phyloP scores from a whole-genome alignment of 2,113 vertebrate genomes.

The Melanerpes aurifrons region DNA sequence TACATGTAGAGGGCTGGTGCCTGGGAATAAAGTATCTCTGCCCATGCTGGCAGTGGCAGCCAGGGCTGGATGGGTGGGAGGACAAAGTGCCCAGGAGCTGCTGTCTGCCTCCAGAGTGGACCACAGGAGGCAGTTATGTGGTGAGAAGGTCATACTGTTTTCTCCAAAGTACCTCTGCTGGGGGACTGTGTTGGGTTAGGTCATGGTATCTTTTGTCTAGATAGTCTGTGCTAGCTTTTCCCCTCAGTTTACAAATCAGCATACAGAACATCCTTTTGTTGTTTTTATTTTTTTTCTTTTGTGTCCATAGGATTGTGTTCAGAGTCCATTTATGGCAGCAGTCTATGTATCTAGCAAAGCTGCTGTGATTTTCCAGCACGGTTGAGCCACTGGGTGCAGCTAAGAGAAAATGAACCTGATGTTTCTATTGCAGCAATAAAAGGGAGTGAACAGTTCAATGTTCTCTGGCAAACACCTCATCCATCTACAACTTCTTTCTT shows the following conservation, averaged over 20 bases:
- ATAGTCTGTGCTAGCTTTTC: not conserved
- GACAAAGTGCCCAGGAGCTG: not conserved
- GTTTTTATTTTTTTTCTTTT: not conserved
- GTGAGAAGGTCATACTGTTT: not conserved
- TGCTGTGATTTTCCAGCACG: not conserved
- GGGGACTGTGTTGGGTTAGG: rapidly evolving
- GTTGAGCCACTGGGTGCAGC: not conserved
- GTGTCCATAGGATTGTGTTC: not conserved
- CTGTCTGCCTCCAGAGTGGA: not conserved
- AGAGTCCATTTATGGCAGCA: not conserved
- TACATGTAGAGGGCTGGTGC: not conserved
- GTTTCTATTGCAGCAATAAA: not conserved
- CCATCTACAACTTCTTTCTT: not conserved
- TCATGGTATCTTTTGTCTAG: not conserved
- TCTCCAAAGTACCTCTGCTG: not conserved
- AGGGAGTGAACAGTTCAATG: not conserved
- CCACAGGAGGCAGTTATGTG: rapidly evolving
- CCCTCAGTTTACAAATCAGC: not conserved
- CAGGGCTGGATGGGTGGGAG: not conserved
- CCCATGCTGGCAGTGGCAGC: rapidly evolving
- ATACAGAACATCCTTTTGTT: not conserved
- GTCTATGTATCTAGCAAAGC: not conserved
- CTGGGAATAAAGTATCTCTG: not conserved
- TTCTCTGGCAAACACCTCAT: not conserved
- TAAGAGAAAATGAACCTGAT: not conserved